These are phyloP conservation scores for Heteropelma amictum DNA, from an alignment of 2,888 invertebrate species.

Conservation along the genomic window DNA sequence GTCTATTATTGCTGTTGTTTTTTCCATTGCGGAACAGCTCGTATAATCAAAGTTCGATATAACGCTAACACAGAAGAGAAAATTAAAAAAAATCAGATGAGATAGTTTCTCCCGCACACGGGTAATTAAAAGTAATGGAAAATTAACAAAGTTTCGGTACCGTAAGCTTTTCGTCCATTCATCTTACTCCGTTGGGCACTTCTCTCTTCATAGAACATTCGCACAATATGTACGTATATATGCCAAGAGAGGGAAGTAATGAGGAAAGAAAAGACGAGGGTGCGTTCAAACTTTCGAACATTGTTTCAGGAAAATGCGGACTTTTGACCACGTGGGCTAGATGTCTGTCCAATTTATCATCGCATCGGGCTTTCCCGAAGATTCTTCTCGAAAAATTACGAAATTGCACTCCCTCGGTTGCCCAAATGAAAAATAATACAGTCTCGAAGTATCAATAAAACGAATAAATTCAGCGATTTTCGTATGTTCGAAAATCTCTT, in stretches of 20 bases:
- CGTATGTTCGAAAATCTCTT: no score
- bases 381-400: no score
- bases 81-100: not conserved
- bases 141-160: constrained; percentile 41
- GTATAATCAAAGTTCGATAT: constrained; percentile 26
- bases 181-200: constrained; percentile 30
- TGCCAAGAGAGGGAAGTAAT: not conserved
- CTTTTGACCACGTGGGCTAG: not conserved
- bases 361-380: constrained; percentile 6
- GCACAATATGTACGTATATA: not conserved
- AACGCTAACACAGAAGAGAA: not conserved
- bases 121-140: constrained; percentile 51
- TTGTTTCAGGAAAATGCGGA: constrained; percentile 24
- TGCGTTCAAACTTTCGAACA: constrained; percentile 40
- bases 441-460: no score
- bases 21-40: constrained; percentile 23
- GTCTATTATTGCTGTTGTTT: constrained; percentile 8
- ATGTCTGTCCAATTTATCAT: constrained; percentile 15
- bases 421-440: no score
- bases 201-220: not conserved
- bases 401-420: no score
- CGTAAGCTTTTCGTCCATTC: constrained; percentile 27
- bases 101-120: constrained; percentile 4
- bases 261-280: constrained; percentile 7
- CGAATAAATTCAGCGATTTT: no score